Base-by-base conservation (phyloP, 2,888 invertebrate genomes). In the Drepanosiphum platanoidis region DNA sequence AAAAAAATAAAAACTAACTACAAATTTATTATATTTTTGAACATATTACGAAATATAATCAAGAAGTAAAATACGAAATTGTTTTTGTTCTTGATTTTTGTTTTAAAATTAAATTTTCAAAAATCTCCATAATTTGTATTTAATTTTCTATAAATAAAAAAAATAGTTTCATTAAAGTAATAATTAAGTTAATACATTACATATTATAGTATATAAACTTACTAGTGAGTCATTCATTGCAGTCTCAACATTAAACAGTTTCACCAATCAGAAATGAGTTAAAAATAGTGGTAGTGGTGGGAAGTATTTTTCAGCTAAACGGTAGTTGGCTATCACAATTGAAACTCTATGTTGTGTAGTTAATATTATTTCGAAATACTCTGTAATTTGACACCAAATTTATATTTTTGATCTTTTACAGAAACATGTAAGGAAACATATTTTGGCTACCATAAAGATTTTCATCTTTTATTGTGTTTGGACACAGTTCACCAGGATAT, bases 201-300 rank as follows among this genome's bases (percentile, higher is more conserved):
- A 61, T 81, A 52, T 58, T 4, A 58, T 71, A 52, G 27, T 68
- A 32, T 81, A 39, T 81, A 71, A 27, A 39, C 30, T 71, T 58
- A 36, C 30, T 32, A 70, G 11, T 80, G 80, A 80, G 52, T 80
- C 80, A 80, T 79, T 66, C 18, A 66, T 70, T 74, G 32, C 32
- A 83, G 18, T 72, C 74, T 83, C 42, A n/a, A 66, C 42, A 66
- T 46, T 46, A 72, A 74, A 66, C n/a, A 66, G 36, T 75, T 74
- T 74, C 83, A 64, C 83, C 64, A 74, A 83, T 83, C 72, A 74
- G 46, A 64, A 74, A 64, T 75, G 13, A 84, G 75, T 75, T 84
- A 84, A 84, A 84, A 84, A 84, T 84, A 84, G 83, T 84, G 75
- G 64, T 66, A 66, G 74, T 83, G 32, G 83, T 72, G 74, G 74